Base-by-base conservation (phyloP, 2,797 vertebrate genomes). In the Spatula clypeata region DNA sequence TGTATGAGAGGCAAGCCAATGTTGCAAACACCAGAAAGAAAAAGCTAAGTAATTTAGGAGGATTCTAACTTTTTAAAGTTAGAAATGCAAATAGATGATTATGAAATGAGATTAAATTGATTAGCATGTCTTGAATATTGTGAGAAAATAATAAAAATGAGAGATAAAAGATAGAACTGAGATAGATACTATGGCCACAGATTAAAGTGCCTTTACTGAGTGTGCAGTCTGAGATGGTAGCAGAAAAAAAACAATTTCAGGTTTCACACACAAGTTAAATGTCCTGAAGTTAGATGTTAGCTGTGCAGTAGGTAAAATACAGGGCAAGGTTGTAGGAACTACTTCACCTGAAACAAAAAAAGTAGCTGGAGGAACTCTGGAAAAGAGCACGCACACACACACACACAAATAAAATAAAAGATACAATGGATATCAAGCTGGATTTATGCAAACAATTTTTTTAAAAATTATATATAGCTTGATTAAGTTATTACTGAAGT, bases 41-140 rank as follows among this genome's bases (percentile, higher is more conserved):
- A 24, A 75, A 83, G 15, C 8, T 51, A 77, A 79, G 90, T 62
- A 69, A 86, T 38, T 26, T 65, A 81, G 51, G 23, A 72, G 13
- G 13, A 57, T 21, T 24, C 24, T 51, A 55, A 44, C 17, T 44
- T 44, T 44, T 74, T 74, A 61, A 81, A 84, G 17, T 38, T 70
- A 72, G 45, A 88, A 86, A 86, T 64, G 54, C 13, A 66, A 67
- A 66, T 76, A 45, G 26, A 70, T 86, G 14, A 66, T 70, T 62
- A 76, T 49, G 15, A 82, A 76, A 91, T 66, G 32, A 70, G 53
- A 90, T 79, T 67, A 76, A 95, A 92, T 55, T 88, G 21, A 88
- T 94, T 81, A 92, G 38, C 11, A n/a, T 51, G 51, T 36, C 60
- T n/a, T 73, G 16, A 10, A 66, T 66, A 26, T 20, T 40, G 27